A percentile compares a stretch with the other conserved stretches of the same genome.
phyloP scores from a whole-genome alignment of 2,113 vertebrate genomes.

The Catagonus wagneri region DNA sequence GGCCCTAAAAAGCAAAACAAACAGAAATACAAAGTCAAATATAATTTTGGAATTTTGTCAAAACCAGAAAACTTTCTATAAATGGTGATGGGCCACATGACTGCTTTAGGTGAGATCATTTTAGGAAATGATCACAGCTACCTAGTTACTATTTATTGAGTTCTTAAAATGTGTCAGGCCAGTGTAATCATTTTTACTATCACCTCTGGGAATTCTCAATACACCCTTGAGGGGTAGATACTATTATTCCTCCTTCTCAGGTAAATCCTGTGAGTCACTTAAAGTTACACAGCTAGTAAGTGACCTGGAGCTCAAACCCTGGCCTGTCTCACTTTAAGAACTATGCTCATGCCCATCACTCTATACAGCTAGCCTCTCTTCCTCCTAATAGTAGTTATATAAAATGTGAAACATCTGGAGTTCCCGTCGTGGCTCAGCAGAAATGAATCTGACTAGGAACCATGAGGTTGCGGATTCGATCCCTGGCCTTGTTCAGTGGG shows the following conservation, averaged over 20 bases:
- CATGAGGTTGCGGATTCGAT: too few species aligned
- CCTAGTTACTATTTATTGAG: slow-evolving; percentile 18
- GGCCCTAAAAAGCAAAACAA: too few species aligned
- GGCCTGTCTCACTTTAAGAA: slow-evolving; percentile 11
- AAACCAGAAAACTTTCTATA: slow-evolving; percentile 46
- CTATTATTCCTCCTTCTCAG: not conserved
- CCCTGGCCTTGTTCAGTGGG: too few species aligned
- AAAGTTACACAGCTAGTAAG: not conserved
- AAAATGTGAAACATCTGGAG: slow-evolving; percentile 40
- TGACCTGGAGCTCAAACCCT: not conserved
- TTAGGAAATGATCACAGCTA: slow-evolving; percentile 39
- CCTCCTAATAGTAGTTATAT: not conserved
- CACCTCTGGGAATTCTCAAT: slow-evolving; percentile 32
- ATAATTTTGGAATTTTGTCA: slow-evolving; percentile 46
- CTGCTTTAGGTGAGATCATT: slow-evolving; percentile 37
- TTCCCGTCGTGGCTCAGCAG: too few species aligned
- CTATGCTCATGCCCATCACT: not conserved
- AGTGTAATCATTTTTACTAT: slow-evolving; percentile 29
- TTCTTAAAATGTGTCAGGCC: slow-evolving; percentile 21
- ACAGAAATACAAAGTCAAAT: too few species aligned
- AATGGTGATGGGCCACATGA: not conserved
- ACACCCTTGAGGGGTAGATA: not conserved
- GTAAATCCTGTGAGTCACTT: not conserved
- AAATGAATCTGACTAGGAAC: too few species aligned
- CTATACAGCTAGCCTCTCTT: not conserved